Evolutionary conservation across 2,888 invertebrate genomes (phyloP), one percentile per base, ranked within the genome.

Genomic region (Pegoplata infirma): DNA sequence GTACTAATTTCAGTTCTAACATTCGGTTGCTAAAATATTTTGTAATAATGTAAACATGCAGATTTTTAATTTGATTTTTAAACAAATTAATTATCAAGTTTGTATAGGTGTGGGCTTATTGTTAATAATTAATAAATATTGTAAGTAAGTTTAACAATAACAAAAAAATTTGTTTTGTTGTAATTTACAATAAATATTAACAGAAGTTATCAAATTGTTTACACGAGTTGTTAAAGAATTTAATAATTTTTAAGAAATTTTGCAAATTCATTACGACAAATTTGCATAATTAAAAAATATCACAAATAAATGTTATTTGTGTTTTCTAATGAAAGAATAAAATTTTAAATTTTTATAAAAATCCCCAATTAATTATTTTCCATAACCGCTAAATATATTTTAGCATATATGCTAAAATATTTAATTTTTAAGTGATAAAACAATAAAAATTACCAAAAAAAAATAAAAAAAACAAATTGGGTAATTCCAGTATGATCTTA

Each of bases 81-180:
- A 51, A 44, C 23, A 72, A 72, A 72, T 67, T 61, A 67, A 76
- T 72, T 76, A 72, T 28, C 66, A 71, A 64, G 19, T 66, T 49
- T 19, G 12, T 46, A 17, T 25, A 25, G 46, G 68, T 47, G 56
- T 49, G 63, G 28, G 21, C 53, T 23, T 32, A n/a, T n/a, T n/a
- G 25, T 55, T 64, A 23, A 32, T 17, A 47, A 10, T n/a, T 14
- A 47, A 36, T 25, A 47, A 64, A 40, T 25, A n/a, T 1, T 28
- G 36, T 36, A 36, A 47, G n/a, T 36, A 64, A 64, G 10, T 49
- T 12, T 47, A 21, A 64, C 36, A 36, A 23, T 36, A 49, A 25
- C 2, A 19, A 32, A 17, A 14, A 21, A 44, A 58, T 47, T 56
- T 5, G 3, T n/a, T n/a, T 44, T n/a, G 12, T 44, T 21, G 10